Base-by-base conservation (phyloP, 2,797 vertebrate species). In the Sebastes minor region DNA sequence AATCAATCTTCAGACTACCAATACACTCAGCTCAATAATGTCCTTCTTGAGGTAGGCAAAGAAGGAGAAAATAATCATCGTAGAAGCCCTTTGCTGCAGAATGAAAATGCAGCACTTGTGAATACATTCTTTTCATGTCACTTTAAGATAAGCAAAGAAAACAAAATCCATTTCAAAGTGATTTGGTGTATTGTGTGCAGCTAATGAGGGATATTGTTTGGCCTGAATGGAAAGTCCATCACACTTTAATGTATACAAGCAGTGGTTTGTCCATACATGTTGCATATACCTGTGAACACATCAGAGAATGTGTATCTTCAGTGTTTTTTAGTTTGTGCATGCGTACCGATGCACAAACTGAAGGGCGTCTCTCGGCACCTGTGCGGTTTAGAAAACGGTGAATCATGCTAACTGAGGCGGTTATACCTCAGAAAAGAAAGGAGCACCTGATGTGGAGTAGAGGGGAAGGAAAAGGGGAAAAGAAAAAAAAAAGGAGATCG, bases 1-100 rank as follows among this genome's bases (percentile, higher is more conserved):
- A 80, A 91, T 90, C 81, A 85, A 90, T 89, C 84, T 90, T 78
- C 30, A 82, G 67, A 83, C 61, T 22, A 56, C 79, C 71, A 84
- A 86, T 90, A 62, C 79, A 81, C 82, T 86, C 83, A 86, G 71
- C 75, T 81, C 53, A 76, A 76, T 81, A 85, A 81, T 81, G 76
- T 80, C 59, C 33, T 74, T 61, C n/a, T 76, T 76, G 35, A 83
- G 72, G 71, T 71, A 81, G 74, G 70, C 60, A 78, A 84, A 79
- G 72, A 68, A 69, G 56, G 74, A 67, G 60, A 71, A 80, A 78
- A 86, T 84, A 86, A 90, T 91, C 82, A 87, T 52, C 1, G 52
- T 33, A 83, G 83, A 86, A 84, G 77, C 85, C 32, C 53, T 78
- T 68, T 38, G 33, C 27, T n/a, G 53, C 78, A 76, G 55, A 69